A percentile compares a stretch with the other conserved stretches of the same genome.
Evolutionary conservation across 2,113 vertebrate species (phyloP).

Genomic region (Shinisaurus crocodilurus): DNA sequence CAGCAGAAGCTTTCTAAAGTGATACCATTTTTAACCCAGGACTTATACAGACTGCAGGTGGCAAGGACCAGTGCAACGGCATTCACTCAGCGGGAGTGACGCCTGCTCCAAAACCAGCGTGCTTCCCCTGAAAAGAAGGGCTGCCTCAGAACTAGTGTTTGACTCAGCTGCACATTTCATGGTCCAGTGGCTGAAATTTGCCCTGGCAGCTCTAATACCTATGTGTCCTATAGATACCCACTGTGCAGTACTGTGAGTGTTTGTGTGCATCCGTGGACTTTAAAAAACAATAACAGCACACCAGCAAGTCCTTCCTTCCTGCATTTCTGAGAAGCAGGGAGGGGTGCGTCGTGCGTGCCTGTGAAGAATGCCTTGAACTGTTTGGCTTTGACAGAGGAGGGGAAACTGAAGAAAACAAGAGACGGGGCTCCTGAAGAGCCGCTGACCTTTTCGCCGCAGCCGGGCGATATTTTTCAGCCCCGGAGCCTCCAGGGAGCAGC

Average conservation of each 20-base stretch:
- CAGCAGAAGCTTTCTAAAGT: too few relatives aligned
- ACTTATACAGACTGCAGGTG: too few relatives aligned
- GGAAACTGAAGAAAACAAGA: conserved; percentile 70
- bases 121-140: too few relatives aligned
- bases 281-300: conserved; percentile 45
- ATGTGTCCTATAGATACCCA: not conserved
- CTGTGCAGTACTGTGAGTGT: not conserved
- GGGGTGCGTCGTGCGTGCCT: conserved; percentile 34
- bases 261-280: not conserved
- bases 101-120: too few relatives aligned
- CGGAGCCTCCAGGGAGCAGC: conserved; percentile 69
- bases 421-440: conserved; percentile 60
- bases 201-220: too few relatives aligned
- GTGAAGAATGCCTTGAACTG: conserved; percentile 66
- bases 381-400: conserved; percentile 65
- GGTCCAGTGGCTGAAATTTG: too few relatives aligned
- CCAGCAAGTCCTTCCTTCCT: conserved; percentile 74
- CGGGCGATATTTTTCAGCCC: conserved; percentile 68
- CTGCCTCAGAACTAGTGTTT: conserved; percentile 56
- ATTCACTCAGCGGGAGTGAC: too few relatives aligned
- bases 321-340: conserved; percentile 73
- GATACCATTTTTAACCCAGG: too few relatives aligned
- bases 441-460: conserved; percentile 73
- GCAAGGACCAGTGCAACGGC: too few relatives aligned
- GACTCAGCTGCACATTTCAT: not conserved